These are phyloP conservation scores for Lycodopsis pacificus DNA, from an alignment of 2,797 vertebrate genomes.

Conservation along the genomic window DNA sequence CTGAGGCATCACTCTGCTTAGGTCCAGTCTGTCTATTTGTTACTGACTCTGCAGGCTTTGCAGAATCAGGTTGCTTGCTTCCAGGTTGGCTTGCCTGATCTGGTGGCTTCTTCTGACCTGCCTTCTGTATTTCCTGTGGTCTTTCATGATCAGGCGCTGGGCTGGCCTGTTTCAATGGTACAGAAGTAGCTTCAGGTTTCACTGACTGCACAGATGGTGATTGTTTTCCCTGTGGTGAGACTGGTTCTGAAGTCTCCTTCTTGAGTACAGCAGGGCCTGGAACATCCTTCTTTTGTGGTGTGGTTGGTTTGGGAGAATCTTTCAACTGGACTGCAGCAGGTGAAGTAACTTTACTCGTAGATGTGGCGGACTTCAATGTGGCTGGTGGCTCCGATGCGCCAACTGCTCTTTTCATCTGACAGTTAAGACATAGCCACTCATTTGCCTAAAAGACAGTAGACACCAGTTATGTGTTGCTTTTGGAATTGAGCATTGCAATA, in stretches of 20 bases:
- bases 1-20: slow-evolving; percentile 69
- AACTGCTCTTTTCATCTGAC: slow-evolving; percentile 95
- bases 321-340: slow-evolving; percentile 58
- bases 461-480: slow-evolving; percentile 22
- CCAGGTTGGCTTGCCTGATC: slow-evolving; percentile 54
- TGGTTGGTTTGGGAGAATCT: slow-evolving; percentile 47
- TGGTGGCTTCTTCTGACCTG: slow-evolving; percentile 62
- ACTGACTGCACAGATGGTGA: slow-evolving; percentile 69
- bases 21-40: not conserved
- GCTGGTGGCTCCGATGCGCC: slow-evolving; percentile 80
- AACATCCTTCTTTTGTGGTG: slow-evolving; percentile 46
- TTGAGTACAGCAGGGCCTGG: slow-evolving; percentile 39
- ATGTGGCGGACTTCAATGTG: slow-evolving; percentile 65
- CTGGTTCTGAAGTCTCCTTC: slow-evolving; percentile 64
- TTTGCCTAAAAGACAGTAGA: slow-evolving; percentile 68
- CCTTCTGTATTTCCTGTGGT: slow-evolving; percentile 74
- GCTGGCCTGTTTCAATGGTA: slow-evolving; percentile 56
- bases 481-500: not conserved
- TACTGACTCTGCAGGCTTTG: not conserved
- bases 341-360: slow-evolving; percentile 62
- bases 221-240: slow-evolving; percentile 70
- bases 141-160: slow-evolving; percentile 63
- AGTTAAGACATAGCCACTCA: slow-evolving; percentile 97
- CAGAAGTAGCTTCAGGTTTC: slow-evolving; percentile 70
- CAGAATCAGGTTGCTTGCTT: not conserved